Evolutionary conservation across 2,113 vertebrate species (phyloP), one percentile per base, ranked within the genome.

Genomic region (Ariopsis seemanni): DNA sequence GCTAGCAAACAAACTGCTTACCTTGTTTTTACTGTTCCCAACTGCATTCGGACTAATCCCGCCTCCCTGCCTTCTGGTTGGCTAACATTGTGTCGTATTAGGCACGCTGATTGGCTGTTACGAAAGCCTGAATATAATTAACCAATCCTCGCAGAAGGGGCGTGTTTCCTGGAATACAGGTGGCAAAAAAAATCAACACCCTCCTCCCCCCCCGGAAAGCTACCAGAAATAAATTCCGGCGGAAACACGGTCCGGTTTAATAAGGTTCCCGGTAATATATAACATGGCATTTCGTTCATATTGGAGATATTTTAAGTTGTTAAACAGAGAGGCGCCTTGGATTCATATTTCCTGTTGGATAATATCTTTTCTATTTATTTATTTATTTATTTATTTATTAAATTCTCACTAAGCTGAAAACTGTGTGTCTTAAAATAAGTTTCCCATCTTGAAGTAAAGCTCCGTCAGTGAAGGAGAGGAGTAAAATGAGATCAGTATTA

Each of bases 91-190:
- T 12, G n/a, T 22, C 0, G 5, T 4, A 57, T 8, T 8, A 7
- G 1, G 30, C 4, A 25, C 1, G 8, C 6, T 30, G 42, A 85
- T 85, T 58, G 67, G 83, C 53, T 74, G 6, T 25, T 5, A 25
- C 7, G 0, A 9, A 1, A 58, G 0, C 9, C 27, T 12, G 22
- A 15, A 2, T 1, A 25, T 25, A 4, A 42, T 15, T 5, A 27
- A 2, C 83, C 83, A 85, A 42, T 75, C 67, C 0, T 15, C 10
- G 17, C 1, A 42, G 22, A 81, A 15, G 5, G 7, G 55, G 27
- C 34, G n/a, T 4, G 25, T 14, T 30, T 25, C 20, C 1, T 42
- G 4, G 0, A 60, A 84, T 25, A 85, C 69, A 1, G 53, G 69
- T 85, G 69, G 30, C 1, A 27, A 83, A 83, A 83, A 48, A 81